phyloP scores from a whole-genome alignment of 2,888 invertebrate genomes.

The Argyresthia albistria region DNA sequence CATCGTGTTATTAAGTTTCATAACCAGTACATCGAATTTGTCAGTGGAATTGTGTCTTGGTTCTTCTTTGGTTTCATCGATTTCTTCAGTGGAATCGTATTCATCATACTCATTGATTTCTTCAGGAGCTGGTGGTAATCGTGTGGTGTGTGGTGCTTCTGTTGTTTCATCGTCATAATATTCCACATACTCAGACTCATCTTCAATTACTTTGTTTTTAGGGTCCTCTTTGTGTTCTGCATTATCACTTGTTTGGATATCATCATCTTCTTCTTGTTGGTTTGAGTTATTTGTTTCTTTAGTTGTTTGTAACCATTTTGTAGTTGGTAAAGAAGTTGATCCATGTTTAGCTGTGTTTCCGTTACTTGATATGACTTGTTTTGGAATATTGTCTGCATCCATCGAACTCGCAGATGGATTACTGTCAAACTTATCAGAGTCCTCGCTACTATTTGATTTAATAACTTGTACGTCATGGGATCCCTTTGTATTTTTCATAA shows the following conservation, averaged over 20 bases:
- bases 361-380: constrained; percentile 13
- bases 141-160: constrained; percentile 38
- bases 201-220: constrained; percentile 33
- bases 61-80: constrained; percentile 30
- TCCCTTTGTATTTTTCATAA: constrained; percentile 56
- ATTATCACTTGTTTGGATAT: constrained; percentile 12
- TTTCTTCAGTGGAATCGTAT: constrained; percentile 54
- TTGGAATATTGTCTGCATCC: constrained; percentile 46
- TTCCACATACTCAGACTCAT: constrained; percentile 43
- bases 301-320: constrained; percentile 6
- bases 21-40: constrained; percentile 69
- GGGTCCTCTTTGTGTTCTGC: constrained; percentile 24
- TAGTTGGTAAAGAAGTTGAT: background rate
- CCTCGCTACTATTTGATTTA: constrained; percentile 44
- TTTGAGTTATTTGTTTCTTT: background rate
- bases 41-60: constrained; percentile 29
- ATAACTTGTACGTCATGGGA: constrained; percentile 71
- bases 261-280: constrained; percentile 6
- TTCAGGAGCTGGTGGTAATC: constrained; percentile 22
- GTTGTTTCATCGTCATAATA: constrained; percentile 55
- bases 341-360: constrained; percentile 11
- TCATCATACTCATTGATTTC: constrained; percentile 60
- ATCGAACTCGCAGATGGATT: constrained; percentile 57
- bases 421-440: constrained; percentile 39
- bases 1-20: constrained; percentile 65